Evolutionary conservation across 2,113 vertebrate genomes (phyloP), one percentile per base, ranked within the genome.

Genomic region (Gadus macrocephalus): DNA sequence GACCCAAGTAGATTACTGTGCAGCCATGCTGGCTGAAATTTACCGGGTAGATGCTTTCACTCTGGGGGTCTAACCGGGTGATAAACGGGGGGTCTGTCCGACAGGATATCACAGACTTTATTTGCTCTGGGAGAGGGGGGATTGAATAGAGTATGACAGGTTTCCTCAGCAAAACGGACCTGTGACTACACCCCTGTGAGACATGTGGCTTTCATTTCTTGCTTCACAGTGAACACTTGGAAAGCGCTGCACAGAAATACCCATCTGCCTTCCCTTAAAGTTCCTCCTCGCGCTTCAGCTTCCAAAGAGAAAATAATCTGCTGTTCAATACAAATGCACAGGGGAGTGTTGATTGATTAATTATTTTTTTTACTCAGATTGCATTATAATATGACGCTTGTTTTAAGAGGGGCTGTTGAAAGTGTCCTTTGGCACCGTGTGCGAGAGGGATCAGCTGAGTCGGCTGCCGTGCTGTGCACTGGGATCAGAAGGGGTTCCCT

Each of bases 121-220:
- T 90, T 87, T 90, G 79, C 89, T 88, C 88, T 78, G 81, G 83
- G 78, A 81, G 86, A 64, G 78, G 78, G 73, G 73, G 17, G 66
- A 25, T 42, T 61, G 75, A 53, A 68, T 67, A 65, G 67, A 35
- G 19, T 61, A 74, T 69, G 73, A 69, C 67, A 67, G 14, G 71
- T 73, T 70, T 69, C 78, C 76, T 75, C 75, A 83, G 76, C 78
- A 68, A 70, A 9, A 49, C 42, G 8, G 63, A 19, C 73, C 81
- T 63, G n/a, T 73, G 79, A 76, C 53, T 83, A 15, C 75, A 68
- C 68, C 77, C 80, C 76, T 72, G 79, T 67, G 77, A 83, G 75
- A 83, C 82, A 85, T 86, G 78, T 88, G 81, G 81, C 72, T 85
- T 81, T 83, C 64, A 81, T 87, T 85, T 78, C 27, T 27, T 27